Conservation (phyloP, 2,797 vertebrate species). For the Takifugu ocellatus region DNA sequence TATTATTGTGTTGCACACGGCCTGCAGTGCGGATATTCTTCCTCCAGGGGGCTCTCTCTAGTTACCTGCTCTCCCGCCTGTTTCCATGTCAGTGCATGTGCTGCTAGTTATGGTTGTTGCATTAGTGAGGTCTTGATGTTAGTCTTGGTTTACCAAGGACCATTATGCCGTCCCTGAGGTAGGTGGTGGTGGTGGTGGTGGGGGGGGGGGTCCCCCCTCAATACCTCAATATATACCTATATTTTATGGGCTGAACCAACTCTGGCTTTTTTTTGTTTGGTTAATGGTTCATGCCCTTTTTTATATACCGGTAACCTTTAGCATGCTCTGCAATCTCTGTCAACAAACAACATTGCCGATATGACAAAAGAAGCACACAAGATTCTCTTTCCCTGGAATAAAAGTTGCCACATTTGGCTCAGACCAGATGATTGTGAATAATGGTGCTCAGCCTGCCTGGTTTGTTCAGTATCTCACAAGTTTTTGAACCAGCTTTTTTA, state of each 20-base stretch:
- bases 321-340: constrained; percentile 12
- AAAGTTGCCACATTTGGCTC: background rate
- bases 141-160: constrained; percentile 17
- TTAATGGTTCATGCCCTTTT: no score
- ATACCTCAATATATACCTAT: constrained; percentile 13
- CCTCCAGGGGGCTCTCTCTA: constrained; percentile 58
- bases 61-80: constrained; percentile 22
- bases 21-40: constrained; percentile 24
- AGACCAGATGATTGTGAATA: background rate
- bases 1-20: background rate
- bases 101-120: constrained; percentile 7
- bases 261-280: background rate
- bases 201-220: background rate
- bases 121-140: constrained; percentile 2
- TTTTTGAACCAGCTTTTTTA: no score
- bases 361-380: background rate
- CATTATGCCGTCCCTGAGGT: constrained; percentile 36
- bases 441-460: background rate
- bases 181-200: background rate
- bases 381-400: background rate
- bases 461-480: no score
- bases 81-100: constrained; percentile 2
- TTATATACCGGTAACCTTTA: no score
- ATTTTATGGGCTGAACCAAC: constrained; percentile 12
- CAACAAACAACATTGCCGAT: constrained; percentile 10